phyloP scores from a whole-genome alignment of 1,140 invertebrate species.

The Phthorimaea operculella region DNA sequence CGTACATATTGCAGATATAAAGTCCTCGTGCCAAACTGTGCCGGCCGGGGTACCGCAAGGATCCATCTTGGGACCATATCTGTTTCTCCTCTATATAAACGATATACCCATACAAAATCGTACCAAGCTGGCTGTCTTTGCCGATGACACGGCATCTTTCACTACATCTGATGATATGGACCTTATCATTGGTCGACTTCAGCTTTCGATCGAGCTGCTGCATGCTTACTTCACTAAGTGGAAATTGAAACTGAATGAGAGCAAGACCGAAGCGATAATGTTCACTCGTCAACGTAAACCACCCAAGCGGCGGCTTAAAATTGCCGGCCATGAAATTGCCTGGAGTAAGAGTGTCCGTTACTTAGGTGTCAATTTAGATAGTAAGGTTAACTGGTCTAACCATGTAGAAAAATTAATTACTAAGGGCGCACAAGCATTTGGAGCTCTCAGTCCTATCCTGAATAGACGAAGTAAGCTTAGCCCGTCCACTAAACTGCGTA shows the following conservation, averaged over 20 bases:
- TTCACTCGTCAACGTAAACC: not conserved
- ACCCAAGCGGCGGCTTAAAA: not conserved
- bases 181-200: not conserved
- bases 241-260: not conserved
- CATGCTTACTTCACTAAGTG: not conserved
- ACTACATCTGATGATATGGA: not conserved
- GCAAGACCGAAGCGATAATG: conserved; percentile 3
- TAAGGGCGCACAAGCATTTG: conserved; percentile 8
- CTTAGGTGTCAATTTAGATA: conserved; percentile 1
- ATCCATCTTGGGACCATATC: not conserved
- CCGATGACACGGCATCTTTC: too few species aligned
- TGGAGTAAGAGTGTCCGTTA: not conserved
- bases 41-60: conserved; percentile 1
- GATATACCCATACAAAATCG: not conserved
- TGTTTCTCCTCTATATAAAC: not conserved
- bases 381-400: conserved; percentile 14
- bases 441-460: conserved; percentile 10
- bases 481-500: conserved; percentile 11
- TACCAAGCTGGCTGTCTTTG: not conserved
- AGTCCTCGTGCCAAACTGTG: not conserved
- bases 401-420: not conserved
- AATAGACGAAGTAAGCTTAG: conserved; percentile 9
- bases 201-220: not conserved
- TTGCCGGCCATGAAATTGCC: not conserved
- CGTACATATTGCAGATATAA: not conserved